Evolutionary conservation across 2,888 invertebrate species (phyloP), one percentile per base, ranked within the genome.

Genomic region (Epistrophe eligans): DNA sequence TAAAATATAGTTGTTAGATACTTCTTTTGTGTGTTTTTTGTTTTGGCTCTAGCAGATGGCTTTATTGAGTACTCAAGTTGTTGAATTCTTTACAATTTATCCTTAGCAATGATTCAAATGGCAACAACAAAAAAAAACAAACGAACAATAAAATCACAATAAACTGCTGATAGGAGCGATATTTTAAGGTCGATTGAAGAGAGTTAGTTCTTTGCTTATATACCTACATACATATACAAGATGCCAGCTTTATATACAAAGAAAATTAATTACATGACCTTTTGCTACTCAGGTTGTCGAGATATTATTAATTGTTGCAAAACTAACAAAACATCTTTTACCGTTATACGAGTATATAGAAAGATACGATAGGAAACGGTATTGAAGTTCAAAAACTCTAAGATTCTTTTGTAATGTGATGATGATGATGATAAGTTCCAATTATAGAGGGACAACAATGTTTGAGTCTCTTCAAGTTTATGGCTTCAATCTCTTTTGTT

Each of bases 301-400:
- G 83, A 60, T 72, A 55, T 83, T 83, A 77, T 83, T 79, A 77
- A 83, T 83, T 77, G 83, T 83, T 83, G 45, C 83, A 67, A 70
- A 73, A 67, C 19, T 50, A 50, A 71, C 32, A 45, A 17, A 38
- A 38, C 52, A 52, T 57, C 55, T 48, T 35, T n/a, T 32, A 35
- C 11, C 32, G 62, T 2, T 24, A 24, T 24, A 24, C 24, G 3
- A 24, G 24, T 24, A 71, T 24, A 71, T 66, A 15, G 48, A 40
- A 28, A 38, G 24, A 71, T n/a, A 15, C 50, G 15, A 64, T 15
- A 15, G 35, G 72, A 19, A 57, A 35, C 48, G 52, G 17, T 13
- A 64, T n/a, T 48, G 55, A 38, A 28, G 50, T 48, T 48, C 32
- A 50, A 35, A 35, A n/a, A 24, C 2, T n/a, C 9, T 19, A 7